Base-by-base conservation (phyloP, 1,140 invertebrate species). In the Dreissena rostriformis region DNA sequence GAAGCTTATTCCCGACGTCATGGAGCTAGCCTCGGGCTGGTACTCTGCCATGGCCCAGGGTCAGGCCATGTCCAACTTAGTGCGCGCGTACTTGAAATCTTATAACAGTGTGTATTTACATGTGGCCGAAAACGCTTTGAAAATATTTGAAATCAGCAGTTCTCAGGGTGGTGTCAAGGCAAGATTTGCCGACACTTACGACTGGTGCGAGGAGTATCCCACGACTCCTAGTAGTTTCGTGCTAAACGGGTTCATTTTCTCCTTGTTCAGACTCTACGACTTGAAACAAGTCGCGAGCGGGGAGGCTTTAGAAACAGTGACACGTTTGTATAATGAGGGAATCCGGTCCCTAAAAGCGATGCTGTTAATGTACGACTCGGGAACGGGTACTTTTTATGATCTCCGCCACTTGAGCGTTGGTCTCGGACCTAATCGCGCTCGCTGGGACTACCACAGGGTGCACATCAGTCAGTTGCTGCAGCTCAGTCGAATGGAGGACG, bases 241-340 rank as follows among this genome's bases (percentile, higher is more conserved):
- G 11, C 95, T 99, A 1, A 99, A 99, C 94, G 99, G 99, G 49
- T 99, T 99, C 93, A 99, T 99, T 88, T 99, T 99, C 94, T 98
- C 98, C 0, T 95, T 99, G 1, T 95, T 99, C 77, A 99, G 99
- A 5, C 95, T 99, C 0, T 99, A 99, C 92, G 98, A 99, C 94
- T 94, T 99, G 39, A 96, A 96, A 88, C 96, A 95, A 89, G 95
- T 89, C 24, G 90, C 89, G 12, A 55, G 63, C 11, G 89, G 86
- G 12, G 78, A 88, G 17, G 83, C 86, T 26, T 78, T 86, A 7
- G 82, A 86, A n/a, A 84, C 74, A 76, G 92, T 92, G 0, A 84
- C 88, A 70, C 79, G 95, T 85, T 95, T 99, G 53, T 99, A 97
- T 92, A 95, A 96, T 86, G 96, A 97, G 91, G 98, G 98, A 26